Percentiles rank a stretch among this genome's conserved stretches.
These are phyloP conservation scores for cattle (Bos taurus) DNA, from an alignment of 2,113 vertebrate species.

Conservation along the genomic window ARS-UCD2.0 NC_037333.1:6674001-6674500, in stretches of 20 bases:
- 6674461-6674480: not conserved
- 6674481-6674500: not conserved
- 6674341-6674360: not conserved
- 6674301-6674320: not conserved
- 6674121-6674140: not conserved
- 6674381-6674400: not conserved
- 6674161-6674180: not conserved
- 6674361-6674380: not conserved
- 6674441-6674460: not conserved
- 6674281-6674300: constrained; percentile 84
- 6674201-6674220: constrained; percentile 95
- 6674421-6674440: not conserved
- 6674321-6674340: not conserved
- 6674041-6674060: not conserved
- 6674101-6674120: not conserved
- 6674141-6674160: not conserved
- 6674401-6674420: not conserved
- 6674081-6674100: not conserved
- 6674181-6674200: constrained; percentile 73
- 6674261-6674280: constrained; percentile 88
- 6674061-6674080: not conserved
- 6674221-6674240: constrained; percentile 92
- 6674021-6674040: not conserved
- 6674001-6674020: not conserved
- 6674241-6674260: constrained; percentile 87